A percentile compares a stretch with the other conserved stretches of the same genome.
Conservation (phyloP, 2,797 vertebrate genomes). For the Anguilla megastoma region DNA sequence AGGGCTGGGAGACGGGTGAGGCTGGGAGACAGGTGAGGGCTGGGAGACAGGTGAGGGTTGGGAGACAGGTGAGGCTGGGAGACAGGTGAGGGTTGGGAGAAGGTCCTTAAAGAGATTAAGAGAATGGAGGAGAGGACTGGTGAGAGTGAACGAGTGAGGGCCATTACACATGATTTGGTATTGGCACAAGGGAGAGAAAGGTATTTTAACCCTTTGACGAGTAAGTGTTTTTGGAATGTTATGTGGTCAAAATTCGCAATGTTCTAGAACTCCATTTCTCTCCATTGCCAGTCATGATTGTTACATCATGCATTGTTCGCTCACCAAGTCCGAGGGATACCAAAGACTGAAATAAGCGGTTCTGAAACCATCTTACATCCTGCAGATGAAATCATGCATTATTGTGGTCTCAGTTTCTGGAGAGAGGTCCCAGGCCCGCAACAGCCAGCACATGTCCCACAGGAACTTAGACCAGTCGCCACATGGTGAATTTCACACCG, state of each 20-base stretch:
- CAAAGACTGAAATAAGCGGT: not conserved
- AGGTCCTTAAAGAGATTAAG: not conserved
- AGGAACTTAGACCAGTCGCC: not conserved
- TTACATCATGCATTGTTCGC: too few relatives aligned
- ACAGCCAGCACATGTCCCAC: not conserved
- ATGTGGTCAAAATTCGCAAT: too few relatives aligned
- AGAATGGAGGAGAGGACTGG: not conserved
- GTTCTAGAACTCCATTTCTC: not conserved
- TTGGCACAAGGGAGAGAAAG: not conserved
- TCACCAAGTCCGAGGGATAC: not conserved
- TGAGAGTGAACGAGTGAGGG: not conserved
- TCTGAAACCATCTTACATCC: not conserved
- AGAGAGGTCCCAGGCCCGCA: constrained; percentile 3
- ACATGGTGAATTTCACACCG: constrained; percentile 14
- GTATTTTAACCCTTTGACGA: too few relatives aligned
- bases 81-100: too few relatives aligned
- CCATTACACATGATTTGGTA: not conserved
- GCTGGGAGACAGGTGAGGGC: not conserved
- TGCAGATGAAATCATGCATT: not conserved
- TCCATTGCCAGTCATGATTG: too few relatives aligned
- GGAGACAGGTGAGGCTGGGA: too few relatives aligned
- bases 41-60: too few relatives aligned
- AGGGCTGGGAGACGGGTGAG: constrained; percentile 72
- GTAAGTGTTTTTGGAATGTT: too few relatives aligned
- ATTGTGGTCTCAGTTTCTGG: not conserved